Conservation (phyloP, 1,140 invertebrate genomes). For the Aricia agestis region DNA sequence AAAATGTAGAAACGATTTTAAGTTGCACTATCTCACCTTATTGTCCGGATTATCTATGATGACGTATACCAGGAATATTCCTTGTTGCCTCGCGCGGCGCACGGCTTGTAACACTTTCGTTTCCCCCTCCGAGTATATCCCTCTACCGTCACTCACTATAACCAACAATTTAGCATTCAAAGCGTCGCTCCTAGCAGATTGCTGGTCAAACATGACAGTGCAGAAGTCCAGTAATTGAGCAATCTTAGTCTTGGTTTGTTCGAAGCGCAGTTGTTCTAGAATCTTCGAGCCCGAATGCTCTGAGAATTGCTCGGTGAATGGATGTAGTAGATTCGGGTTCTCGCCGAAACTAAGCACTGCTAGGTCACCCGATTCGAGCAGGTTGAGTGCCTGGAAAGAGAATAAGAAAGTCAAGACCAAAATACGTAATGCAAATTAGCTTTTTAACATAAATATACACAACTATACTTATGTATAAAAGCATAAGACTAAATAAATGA, state of each 20-base stretch:
- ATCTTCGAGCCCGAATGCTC: conserved; percentile 88
- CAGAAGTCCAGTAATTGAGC: conserved; percentile 87
- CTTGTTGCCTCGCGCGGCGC: conserved; percentile 84
- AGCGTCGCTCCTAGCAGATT: conserved; percentile 78
- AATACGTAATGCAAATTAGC: too few species aligned
- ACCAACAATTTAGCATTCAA: conserved; percentile 88
- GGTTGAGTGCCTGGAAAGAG: conserved; percentile 85
- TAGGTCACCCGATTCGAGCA: conserved; percentile 95
- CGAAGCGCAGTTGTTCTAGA: conserved; percentile 86
- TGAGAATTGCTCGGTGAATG: conserved; percentile 90
- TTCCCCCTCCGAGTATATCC: conserved; percentile 93
- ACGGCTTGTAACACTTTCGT: conserved; percentile 87
- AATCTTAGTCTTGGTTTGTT: conserved; percentile 88
- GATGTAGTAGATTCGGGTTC: conserved; percentile 87
- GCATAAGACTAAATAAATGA: too few species aligned
- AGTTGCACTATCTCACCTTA: conserved; percentile 83
- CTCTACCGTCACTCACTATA: conserved; percentile 95
- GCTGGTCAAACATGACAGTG: conserved; percentile 82
- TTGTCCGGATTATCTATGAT: conserved; percentile 95
- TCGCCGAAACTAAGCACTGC: conserved; percentile 96
- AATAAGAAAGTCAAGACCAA: too few species aligned
- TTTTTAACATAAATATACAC: too few species aligned
- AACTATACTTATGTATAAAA: too few species aligned
- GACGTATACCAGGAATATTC: conserved; percentile 96
- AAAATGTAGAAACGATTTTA: too few species aligned